Evolutionary conservation across 2,888 invertebrate species (phyloP).

Genomic region (Lacanobia wlatinum): DNA sequence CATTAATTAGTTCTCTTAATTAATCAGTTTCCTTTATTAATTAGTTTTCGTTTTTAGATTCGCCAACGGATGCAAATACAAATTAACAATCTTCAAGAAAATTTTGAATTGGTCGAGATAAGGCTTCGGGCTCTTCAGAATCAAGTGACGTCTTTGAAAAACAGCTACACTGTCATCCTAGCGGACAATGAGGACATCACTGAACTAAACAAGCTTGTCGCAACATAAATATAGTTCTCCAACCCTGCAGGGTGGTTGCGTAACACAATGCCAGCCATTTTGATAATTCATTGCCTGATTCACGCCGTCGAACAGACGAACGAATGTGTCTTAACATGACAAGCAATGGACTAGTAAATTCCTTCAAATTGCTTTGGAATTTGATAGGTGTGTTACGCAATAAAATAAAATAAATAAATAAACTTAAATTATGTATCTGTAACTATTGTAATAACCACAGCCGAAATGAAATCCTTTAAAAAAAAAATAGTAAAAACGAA

Average conservation of each 20-base stretch:
- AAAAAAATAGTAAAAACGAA: slow-evolving; percentile 39
- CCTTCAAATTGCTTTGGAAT: background rate
- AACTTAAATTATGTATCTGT: slow-evolving; percentile 13
- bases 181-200: slow-evolving; percentile 74
- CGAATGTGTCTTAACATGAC: background rate
- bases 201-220: slow-evolving; percentile 58
- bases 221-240: slow-evolving; percentile 27
- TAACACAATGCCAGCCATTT: slow-evolving; percentile 1
- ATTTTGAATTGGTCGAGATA: slow-evolving; percentile 92
- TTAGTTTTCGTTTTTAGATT: slow-evolving; percentile 82
- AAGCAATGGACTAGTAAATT: background rate
- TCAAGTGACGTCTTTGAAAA: slow-evolving; percentile 92
- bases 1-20: slow-evolving; percentile 20
- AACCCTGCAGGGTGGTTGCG: background rate
- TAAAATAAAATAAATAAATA: too few species aligned
- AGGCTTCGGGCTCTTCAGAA: slow-evolving; percentile 92
- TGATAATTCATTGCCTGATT: background rate
- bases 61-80: slow-evolving; percentile 93
- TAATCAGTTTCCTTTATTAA: slow-evolving; percentile 1
- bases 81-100: slow-evolving; percentile 92
- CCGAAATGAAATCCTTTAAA: background rate
- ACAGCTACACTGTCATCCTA: slow-evolving; percentile 78
- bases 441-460: background rate
- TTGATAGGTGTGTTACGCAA: background rate
- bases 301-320: background rate